Evolutionary conservation across 2,797 vertebrate genomes (phyloP), one percentile per base, ranked within the genome.

Genomic region (Cottoperca gobio): DNA sequence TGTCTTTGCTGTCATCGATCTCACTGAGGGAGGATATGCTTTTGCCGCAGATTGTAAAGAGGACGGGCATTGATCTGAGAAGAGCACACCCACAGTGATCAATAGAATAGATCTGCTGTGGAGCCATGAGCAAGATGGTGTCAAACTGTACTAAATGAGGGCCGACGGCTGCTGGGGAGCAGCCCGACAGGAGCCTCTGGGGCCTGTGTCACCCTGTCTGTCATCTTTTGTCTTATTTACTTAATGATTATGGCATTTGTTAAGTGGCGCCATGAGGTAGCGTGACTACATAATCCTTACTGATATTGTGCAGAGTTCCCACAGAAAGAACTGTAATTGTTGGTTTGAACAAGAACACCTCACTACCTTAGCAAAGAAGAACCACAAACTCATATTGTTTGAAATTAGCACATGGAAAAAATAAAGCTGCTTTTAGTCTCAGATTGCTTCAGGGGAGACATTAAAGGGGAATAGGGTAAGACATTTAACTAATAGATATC

Each of bases 221-320:
- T 76, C 78, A 84, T 86, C 53, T 59, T 89, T 80, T 61, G 45
- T 83, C 60, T 48, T 84, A 78, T 92, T 87, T 90, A 84, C 89
- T 83, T 88, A 87, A 90, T 85, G 84, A 90, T 92, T 86, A 84
- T 66, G 48, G 79, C 59, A 73, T 86, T 86, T 89, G 79, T 75
- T 55, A 78, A 75, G 87, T 84, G 89, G 91, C 86, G 83, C 90
- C 88, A 66, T 77, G 66, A 86, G 70, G 17, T 83, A 73, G 86
- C 77, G 54, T 88, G 85, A 91, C 89, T 85, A 24, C 62, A 64
- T 91, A 87, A 92, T 90, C 89, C 86, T 64, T 50, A 43, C 53
- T 83, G 81, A 90, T 63, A 64, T 64, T 73, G 63, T 61, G 46
- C 33, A 57, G 46, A 59, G 71, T 87, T 93, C 81, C 74, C 84